A percentile compares a stretch with the other conserved stretches of the same genome.
Evolutionary conservation across 2,888 invertebrate species (phyloP).

Genomic region (Apomyelois bistriatella): DNA sequence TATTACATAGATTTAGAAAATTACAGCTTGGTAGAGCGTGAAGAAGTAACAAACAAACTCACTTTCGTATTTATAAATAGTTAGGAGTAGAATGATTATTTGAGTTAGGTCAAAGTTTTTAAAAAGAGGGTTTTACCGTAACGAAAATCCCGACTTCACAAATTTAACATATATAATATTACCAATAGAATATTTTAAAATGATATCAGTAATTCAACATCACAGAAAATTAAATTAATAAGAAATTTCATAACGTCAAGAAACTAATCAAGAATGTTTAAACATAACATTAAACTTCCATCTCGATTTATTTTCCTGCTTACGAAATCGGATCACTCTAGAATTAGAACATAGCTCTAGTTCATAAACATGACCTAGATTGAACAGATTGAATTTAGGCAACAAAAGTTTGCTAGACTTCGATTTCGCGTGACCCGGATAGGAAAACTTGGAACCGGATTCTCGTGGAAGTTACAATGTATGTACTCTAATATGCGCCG

Average conservation of each 20-base stretch:
- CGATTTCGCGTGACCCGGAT: not conserved
- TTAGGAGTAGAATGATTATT: no score
- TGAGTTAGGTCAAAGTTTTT: no score
- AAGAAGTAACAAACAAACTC: no score
- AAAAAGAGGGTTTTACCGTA: no score
- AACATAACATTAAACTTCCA: conserved; percentile 1
- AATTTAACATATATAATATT: no score
- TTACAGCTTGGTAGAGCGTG: no score
- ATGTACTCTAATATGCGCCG: no score
- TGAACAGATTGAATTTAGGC: not conserved
- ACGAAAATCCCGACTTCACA: no score
- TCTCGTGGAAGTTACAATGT: not conserved
- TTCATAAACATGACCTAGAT: conserved; percentile 5
- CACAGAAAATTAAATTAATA: not conserved
- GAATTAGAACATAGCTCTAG: not conserved
- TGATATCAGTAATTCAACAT: not conserved
- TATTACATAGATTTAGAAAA: no score
- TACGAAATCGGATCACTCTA: conserved; percentile 9
- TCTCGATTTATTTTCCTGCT: not conserved
- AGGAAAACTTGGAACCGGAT: not conserved
- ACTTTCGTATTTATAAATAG: no score
- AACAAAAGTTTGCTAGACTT: not conserved
- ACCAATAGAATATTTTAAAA: no score
- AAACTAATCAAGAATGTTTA: not conserved
- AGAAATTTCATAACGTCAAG: not conserved